Percentiles rank a stretch among this genome's conserved stretches.
These are phyloP conservation scores for Poecilus cupreus DNA, from an alignment of 2,888 invertebrate genomes.

Conservation along the genomic window DNA sequence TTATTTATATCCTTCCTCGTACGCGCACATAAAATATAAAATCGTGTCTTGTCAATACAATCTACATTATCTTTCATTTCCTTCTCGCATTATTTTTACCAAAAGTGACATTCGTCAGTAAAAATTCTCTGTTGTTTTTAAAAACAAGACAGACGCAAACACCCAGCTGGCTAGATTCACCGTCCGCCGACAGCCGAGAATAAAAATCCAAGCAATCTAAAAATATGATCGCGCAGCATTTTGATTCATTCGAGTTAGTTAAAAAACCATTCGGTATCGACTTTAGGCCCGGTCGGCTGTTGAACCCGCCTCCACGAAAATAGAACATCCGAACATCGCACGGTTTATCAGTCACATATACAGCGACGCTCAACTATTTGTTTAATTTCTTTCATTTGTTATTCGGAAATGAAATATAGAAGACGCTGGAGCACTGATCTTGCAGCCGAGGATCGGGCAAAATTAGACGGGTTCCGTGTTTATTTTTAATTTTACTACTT, in stretches of 20 bases:
- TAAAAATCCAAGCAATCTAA: slow-evolving; percentile 54
- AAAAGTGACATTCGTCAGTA: not conserved
- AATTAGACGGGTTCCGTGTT: slow-evolving; percentile 34
- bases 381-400: slow-evolving; percentile 50
- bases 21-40: not conserved
- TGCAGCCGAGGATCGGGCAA: not conserved
- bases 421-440: slow-evolving; percentile 28
- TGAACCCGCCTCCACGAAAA: slow-evolving; percentile 40
- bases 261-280: slow-evolving; percentile 49
- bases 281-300: slow-evolving; percentile 38
- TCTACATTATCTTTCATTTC: not conserved
- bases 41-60: not conserved
- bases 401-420: slow-evolving; percentile 16
- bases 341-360: slow-evolving; percentile 48
- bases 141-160: not conserved
- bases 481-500: slow-evolving; percentile 39
- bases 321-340: slow-evolving; percentile 40
- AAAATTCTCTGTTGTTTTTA: slow-evolving; percentile 7
- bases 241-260: slow-evolving; percentile 53
- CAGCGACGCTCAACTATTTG: slow-evolving; percentile 36
- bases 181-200: slow-evolving; percentile 31
- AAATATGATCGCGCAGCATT: slow-evolving; percentile 51
- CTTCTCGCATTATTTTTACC: not conserved
- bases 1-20: slow-evolving; percentile 44
- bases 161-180: slow-evolving; percentile 5